These are phyloP conservation scores for Rhyacichthys aspro DNA, from an alignment of 2,797 vertebrate genomes.

Conservation along the genomic window DNA sequence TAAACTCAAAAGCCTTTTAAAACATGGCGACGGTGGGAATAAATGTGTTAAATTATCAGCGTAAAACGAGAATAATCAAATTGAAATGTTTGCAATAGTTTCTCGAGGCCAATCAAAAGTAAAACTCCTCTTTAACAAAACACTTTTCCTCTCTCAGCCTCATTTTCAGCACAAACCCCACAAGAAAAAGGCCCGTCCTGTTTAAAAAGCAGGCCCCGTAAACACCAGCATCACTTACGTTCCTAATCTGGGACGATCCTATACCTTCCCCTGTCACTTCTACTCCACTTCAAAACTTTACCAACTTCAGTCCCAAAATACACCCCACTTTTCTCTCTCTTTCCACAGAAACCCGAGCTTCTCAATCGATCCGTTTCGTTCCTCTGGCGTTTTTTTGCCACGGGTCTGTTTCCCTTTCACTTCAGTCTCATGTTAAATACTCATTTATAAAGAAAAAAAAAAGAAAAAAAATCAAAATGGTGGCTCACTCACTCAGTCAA, in stretches of 20 bases:
- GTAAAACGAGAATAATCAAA: too few species aligned
- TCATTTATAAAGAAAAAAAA: conserved; percentile 38
- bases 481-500: conserved; percentile 18
- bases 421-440: conserved; percentile 19
- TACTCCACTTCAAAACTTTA: conserved; percentile 16
- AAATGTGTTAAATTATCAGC: too few species aligned
- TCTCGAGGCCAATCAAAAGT: neutral
- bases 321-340: conserved; percentile 19
- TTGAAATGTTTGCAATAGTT: neutral
- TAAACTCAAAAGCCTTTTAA: too few species aligned
- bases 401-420: conserved; percentile 29
- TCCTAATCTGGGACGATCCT: conserved; percentile 36
- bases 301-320: conserved; percentile 33
- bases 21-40: too few species aligned
- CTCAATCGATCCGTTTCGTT: conserved; percentile 43
- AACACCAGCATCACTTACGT: conserved; percentile 18
- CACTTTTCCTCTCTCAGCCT: neutral
- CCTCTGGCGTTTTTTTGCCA: conserved; percentile 24
- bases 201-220: conserved; percentile 15
- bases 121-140: neutral
- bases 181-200: conserved; percentile 1
- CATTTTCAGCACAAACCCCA: neutral
- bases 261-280: conserved; percentile 37
- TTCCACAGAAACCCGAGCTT: conserved; percentile 43
- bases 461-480: conserved; percentile 23